Evolutionary conservation across 2,888 invertebrate species (phyloP).

Genomic region (Lobophora halterata): DNA sequence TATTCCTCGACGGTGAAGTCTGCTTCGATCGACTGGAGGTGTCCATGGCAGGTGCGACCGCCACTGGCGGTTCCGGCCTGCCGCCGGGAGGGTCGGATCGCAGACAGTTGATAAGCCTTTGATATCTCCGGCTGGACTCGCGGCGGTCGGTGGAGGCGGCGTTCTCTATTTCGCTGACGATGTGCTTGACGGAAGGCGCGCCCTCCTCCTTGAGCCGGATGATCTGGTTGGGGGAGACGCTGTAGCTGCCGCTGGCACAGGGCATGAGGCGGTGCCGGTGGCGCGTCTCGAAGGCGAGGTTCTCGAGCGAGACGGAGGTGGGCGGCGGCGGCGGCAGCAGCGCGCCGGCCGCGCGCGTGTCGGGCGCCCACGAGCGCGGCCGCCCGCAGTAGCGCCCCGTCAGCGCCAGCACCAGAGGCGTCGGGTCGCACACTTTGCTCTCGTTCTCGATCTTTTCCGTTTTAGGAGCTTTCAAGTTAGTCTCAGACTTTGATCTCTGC

Average conservation of each 20-base stretch:
- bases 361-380: conserved; percentile 89
- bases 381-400: conserved; percentile 68
- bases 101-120: conserved; percentile 24
- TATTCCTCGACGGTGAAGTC: conserved; percentile 51
- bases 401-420: conserved; percentile 81
- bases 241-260: conserved; percentile 92
- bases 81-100: conserved; percentile 22
- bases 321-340: conserved; percentile 81
- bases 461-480: conserved; percentile 89
- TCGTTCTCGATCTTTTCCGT: too few species aligned
- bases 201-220: conserved; percentile 87
- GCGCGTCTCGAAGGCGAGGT: conserved; percentile 80
- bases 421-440: conserved; percentile 82
- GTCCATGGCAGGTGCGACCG: conserved; percentile 31
- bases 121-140: conserved; percentile 47
- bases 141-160: conserved; percentile 60
- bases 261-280: conserved; percentile 93
- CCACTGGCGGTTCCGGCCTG: neutral
- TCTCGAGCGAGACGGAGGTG: conserved; percentile 85
- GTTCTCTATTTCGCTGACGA: conserved; percentile 87
- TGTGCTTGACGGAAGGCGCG: conserved; percentile 83
- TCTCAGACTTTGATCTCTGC: conserved; percentile 96
- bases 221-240: conserved; percentile 95
- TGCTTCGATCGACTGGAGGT: conserved; percentile 36
- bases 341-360: conserved; percentile 82